Base-by-base conservation (phyloP, 2,888 invertebrate species). In the Parthenolecanium corni region DNA sequence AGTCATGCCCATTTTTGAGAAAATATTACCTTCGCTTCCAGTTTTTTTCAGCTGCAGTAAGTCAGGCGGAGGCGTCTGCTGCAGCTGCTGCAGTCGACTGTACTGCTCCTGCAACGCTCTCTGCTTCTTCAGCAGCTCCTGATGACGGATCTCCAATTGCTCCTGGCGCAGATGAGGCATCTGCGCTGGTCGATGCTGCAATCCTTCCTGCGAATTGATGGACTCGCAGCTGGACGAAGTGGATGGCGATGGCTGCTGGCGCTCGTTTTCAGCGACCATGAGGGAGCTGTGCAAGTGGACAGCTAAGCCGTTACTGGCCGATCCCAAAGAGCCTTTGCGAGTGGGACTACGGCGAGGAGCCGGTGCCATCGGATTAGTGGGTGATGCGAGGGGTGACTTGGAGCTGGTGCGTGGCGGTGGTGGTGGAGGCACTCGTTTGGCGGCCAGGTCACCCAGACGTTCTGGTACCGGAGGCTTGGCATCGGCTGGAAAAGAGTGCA, bases 341-440 rank as follows among this genome's bases (percentile, higher is more conserved):
- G 65, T 67, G 62, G 54, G 67, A 65, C 64, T 68, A n/a, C 44
- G 40, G n/a, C 23, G 42, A 21, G 64, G 64, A n/a, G 53, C 53
- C 14, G 63, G 63, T 78, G 78, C 68, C 78, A 74, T 65, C n/a
- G 79, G 76, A 46, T 63, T 83, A 47, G 89, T 85, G 20, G 91
- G 90, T 52, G 89, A 89, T 23, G 89, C 86, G 69, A 90, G 76
- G 1, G 91, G 91, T 18, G 90, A 89, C 71, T 89, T 85, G 53
- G 89, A 89, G 69, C 89, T 88, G 68, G 90, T 90, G 68, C 91
- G 80, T n/a, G 91, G 91, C 25, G 91, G 91, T 31, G 92, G 89
- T n/a, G 89, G 91, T 18, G 91, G 92, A 6, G 91, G 91, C 49
- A 88, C 83, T 61, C 88, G 80, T 72, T 86, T 76, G 64, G 85